Conservation (phyloP, 2,888 invertebrate species). For the Metopia argyrocephala region DNA sequence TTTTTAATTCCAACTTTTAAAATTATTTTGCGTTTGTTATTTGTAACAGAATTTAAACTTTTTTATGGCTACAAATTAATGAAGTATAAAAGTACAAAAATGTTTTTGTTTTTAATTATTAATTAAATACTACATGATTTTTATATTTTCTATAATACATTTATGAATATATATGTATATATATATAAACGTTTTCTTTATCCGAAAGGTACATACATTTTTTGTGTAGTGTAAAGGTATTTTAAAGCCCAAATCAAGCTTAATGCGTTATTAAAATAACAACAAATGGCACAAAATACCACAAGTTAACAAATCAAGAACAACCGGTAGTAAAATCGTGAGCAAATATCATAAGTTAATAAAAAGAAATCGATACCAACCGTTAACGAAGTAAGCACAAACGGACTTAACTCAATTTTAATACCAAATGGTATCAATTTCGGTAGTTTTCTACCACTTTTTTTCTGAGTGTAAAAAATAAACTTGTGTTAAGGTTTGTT, state of each 20-base stretch:
- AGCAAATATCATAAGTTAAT: no score
- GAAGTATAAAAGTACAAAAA: slow-evolving; percentile 63
- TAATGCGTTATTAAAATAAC: not conserved
- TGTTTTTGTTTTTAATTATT: slow-evolving; percentile 43
- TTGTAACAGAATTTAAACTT: not conserved
- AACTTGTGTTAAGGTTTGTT: no score
- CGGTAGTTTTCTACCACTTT: no score
- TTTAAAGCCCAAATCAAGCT: not conserved
- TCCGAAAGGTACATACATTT: slow-evolving; percentile 72
- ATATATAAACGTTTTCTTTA: slow-evolving; percentile 60
- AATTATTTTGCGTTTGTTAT: slow-evolving; percentile 19
- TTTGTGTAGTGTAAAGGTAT: slow-evolving; percentile 47
- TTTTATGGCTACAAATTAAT: slow-evolving; percentile 58
- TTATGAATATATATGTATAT: slow-evolving; percentile 47
- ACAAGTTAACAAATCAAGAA: no score
- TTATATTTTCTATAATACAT: slow-evolving; percentile 16
- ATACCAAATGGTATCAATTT: no score
- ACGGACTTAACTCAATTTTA: no score
- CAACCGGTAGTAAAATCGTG: no score
- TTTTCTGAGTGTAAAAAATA: no score
- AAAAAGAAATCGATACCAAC: no score
- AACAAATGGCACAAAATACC: not conserved
- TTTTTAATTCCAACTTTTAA: slow-evolving; percentile 49
- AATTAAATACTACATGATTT: slow-evolving; percentile 53
- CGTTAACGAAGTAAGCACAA: no score